These are phyloP conservation scores for Brachionus rubens DNA, from an alignment of 1,140 invertebrate genomes.

Conservation along the genomic window DNA sequence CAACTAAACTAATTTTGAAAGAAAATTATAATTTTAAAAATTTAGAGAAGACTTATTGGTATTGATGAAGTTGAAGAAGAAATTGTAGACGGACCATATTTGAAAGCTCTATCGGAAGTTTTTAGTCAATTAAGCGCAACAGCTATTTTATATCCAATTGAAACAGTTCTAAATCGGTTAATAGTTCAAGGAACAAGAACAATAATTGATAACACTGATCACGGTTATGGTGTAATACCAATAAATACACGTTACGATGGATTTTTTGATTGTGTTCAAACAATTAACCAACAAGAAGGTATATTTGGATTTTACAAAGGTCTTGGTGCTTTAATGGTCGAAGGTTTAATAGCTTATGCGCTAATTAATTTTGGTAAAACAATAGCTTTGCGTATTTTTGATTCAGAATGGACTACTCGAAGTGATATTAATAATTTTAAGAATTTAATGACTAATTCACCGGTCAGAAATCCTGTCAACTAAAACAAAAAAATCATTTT, in stretches of 20 bases:
- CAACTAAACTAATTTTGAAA: too few species aligned
- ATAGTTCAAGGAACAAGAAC: constrained; percentile 43
- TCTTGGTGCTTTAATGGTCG: constrained; percentile 6
- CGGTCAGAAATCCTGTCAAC: too few species aligned
- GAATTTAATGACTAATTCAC: constrained; percentile 26
- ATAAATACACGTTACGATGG: constrained; percentile 45
- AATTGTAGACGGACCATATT: constrained; percentile 21
- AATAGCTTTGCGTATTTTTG: constrained; percentile 26
- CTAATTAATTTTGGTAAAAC: background rate
- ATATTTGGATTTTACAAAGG: constrained; percentile 44
- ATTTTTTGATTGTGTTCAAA: constrained; percentile 42
- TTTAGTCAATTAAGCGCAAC: background rate
- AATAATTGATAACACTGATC: constrained; percentile 39
- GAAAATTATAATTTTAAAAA: background rate
- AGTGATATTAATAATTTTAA: constrained; percentile 21
- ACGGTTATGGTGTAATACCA: constrained; percentile 21
- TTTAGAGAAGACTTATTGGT: background rate
- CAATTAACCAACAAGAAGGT: constrained; percentile 40
- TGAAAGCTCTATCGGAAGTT: background rate
- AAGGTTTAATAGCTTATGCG: constrained; percentile 14
- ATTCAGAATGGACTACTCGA: constrained; percentile 30
- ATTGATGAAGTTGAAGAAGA: constrained; percentile 31
- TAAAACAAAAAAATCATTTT: too few species aligned
- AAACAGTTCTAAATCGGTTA: constrained; percentile 41
- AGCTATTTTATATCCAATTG: constrained; percentile 26